These are phyloP conservation scores for Poecilia wingei DNA, from an alignment of 2,797 vertebrate genomes.

Conservation along the genomic window DNA sequence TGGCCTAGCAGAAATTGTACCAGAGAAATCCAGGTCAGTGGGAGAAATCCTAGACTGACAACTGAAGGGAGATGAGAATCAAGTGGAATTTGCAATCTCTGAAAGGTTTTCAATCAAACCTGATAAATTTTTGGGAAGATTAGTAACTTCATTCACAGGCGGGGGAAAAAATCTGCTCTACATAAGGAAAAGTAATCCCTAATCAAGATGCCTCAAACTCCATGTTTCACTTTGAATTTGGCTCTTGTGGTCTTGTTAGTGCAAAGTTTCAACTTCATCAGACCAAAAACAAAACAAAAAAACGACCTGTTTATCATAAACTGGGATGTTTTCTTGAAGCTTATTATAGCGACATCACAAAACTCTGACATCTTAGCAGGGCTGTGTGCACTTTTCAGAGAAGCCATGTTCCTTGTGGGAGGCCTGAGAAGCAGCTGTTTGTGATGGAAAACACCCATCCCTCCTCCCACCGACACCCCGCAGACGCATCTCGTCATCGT, in stretches of 20 bases:
- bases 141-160: not conserved
- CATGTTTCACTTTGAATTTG: not conserved
- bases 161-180: not conserved
- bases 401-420: conserved; percentile 58
- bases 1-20: no score
- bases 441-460: conserved; percentile 76
- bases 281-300: not conserved
- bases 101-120: not conserved
- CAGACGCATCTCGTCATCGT: conserved; percentile 66
- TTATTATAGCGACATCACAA: not conserved
- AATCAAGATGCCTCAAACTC: not conserved
- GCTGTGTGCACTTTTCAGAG: not conserved
- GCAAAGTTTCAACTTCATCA: not conserved
- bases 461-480: conserved; percentile 61
- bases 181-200: not conserved
- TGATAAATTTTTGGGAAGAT: not conserved
- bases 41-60: no score
- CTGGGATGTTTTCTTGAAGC: not conserved
- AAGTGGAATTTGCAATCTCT: no score
- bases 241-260: not conserved
- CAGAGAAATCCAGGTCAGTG: no score
- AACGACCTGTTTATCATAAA: not conserved
- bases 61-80: no score
- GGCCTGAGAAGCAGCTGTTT: conserved; percentile 71
- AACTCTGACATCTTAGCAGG: not conserved